Evolutionary conservation across 30 jellyfish, hydroid and myxozoan genomes (phyloP).

Genomic region (Turritopsis rubra): DNA sequence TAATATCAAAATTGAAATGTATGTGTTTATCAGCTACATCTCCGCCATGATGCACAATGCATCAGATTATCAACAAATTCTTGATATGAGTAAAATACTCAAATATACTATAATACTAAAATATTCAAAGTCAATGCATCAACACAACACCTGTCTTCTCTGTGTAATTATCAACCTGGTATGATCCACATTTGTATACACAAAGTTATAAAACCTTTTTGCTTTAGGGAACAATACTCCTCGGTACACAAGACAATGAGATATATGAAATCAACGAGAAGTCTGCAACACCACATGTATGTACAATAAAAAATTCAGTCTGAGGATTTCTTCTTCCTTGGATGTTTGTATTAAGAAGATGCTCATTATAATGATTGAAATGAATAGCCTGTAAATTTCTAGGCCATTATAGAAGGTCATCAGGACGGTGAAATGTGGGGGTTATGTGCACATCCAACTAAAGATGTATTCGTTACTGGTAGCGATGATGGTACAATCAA

Average conservation of each 20-base stretch:
- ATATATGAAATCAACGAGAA: slow-evolving; percentile 82
- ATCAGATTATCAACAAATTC: too few species aligned
- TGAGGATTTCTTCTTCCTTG: too few species aligned
- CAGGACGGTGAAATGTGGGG: slow-evolving; percentile 98
- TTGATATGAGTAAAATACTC: too few species aligned
- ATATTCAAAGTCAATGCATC: too few species aligned
- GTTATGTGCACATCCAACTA: slow-evolving; percentile 69
- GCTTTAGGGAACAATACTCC: slow-evolving; percentile 76
- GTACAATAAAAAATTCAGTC: neutral
- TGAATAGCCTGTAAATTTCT: neutral
- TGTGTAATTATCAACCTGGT: neutral
- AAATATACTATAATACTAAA: too few species aligned
- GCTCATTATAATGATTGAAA: neutral
- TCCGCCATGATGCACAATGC: too few species aligned
- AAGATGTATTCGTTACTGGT: slow-evolving; percentile 63
- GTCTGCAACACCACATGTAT: slow-evolving; percentile 59
- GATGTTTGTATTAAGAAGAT: too few species aligned
- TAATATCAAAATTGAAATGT: too few species aligned
- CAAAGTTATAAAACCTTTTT: too few species aligned
- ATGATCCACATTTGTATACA: too few species aligned
- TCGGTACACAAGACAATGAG: slow-evolving; percentile 85
- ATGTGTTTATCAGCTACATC: too few species aligned
- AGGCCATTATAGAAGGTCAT: slow-evolving; percentile 82
- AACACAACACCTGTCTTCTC: neutral
- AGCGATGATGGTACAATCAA: slow-evolving; percentile 91